These are phyloP conservation scores for Tyrannus savana DNA, from an alignment of 2,113 vertebrate species.

Conservation along the genomic window DNA sequence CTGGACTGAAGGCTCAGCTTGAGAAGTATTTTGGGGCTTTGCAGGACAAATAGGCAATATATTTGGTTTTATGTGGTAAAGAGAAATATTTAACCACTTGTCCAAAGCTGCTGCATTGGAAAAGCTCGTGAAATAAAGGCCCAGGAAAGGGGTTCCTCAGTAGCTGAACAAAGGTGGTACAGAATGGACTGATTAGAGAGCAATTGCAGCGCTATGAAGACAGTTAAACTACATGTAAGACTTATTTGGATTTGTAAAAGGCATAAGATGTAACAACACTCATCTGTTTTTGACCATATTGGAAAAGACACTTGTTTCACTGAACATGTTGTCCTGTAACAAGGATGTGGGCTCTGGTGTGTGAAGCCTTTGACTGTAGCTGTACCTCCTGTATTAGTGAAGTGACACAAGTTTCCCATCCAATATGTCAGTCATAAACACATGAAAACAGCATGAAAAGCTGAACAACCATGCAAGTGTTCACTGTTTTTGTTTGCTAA, in stretches of 20 bases:
- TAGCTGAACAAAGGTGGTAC: not conserved
- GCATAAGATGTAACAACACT: not conserved
- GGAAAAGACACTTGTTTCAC: not conserved
- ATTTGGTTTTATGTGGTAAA: not conserved
- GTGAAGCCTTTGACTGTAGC: not conserved
- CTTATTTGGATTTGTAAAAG: not conserved
- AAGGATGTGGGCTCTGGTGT: not conserved
- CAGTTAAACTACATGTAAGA: not conserved
- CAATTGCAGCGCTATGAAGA: not conserved
- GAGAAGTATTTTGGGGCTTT: not conserved
- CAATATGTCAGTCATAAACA: not conserved
- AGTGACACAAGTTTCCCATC: not conserved
- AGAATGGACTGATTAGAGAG: not conserved
- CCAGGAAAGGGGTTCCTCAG: not conserved
- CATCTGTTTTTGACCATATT: not conserved
- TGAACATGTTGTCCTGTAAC: not conserved
- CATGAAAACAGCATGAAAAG: not conserved
- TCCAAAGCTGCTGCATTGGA: not conserved
- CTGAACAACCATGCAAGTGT: not conserved
- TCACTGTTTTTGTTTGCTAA: not conserved
- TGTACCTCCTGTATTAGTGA: not conserved
- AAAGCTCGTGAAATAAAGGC: not conserved
- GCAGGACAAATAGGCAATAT: not conserved
- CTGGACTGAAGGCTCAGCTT: not conserved
- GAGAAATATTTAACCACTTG: not conserved